A percentile compares a stretch with the other conserved stretches of the same genome.
Conservation (phyloP, 2,888 invertebrate genomes). For the Latheticus oryzae region DNA sequence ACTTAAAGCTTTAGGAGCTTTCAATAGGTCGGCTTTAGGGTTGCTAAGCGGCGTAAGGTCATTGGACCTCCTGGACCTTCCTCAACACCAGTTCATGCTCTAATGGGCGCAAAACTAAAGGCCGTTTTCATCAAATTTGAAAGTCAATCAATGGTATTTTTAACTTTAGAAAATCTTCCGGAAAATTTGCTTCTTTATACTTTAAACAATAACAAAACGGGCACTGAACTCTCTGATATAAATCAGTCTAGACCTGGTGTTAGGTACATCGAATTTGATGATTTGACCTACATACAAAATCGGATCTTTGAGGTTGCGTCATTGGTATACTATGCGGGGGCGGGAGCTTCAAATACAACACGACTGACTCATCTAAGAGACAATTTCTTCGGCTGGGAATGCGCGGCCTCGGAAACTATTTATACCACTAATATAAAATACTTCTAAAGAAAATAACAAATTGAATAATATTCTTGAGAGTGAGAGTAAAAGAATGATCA, state of each 20-base stretch:
- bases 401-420: too few species aligned
- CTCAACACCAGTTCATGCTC: constrained; percentile 41
- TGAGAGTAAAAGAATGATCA: too few species aligned
- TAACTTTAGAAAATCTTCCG: constrained; percentile 16
- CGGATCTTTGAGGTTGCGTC: constrained; percentile 41
- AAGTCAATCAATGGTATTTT: not conserved
- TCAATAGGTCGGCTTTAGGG: constrained; percentile 40
- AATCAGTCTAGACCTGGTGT: constrained; percentile 41
- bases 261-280: constrained; percentile 40
- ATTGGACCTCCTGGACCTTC: constrained; percentile 44
- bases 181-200: constrained; percentile 9
- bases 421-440: too few species aligned
- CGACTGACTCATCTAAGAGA: too few species aligned
- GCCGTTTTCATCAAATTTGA: constrained; percentile 8
- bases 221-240: constrained; percentile 49
- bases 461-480: too few species aligned
- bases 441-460: too few species aligned
- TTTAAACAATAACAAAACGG: constrained; percentile 54
- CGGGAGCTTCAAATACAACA: too few species aligned
- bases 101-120: constrained; percentile 27
- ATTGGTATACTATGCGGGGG: constrained; percentile 29
- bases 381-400: too few species aligned
- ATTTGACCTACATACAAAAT: constrained; percentile 43
- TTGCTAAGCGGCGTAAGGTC: constrained; percentile 43
- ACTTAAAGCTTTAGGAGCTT: constrained; percentile 37